Evolutionary conservation across 2,113 vertebrate genomes (phyloP), one percentile per base, ranked within the genome.

Genomic region (Vireo altiloquus): DNA sequence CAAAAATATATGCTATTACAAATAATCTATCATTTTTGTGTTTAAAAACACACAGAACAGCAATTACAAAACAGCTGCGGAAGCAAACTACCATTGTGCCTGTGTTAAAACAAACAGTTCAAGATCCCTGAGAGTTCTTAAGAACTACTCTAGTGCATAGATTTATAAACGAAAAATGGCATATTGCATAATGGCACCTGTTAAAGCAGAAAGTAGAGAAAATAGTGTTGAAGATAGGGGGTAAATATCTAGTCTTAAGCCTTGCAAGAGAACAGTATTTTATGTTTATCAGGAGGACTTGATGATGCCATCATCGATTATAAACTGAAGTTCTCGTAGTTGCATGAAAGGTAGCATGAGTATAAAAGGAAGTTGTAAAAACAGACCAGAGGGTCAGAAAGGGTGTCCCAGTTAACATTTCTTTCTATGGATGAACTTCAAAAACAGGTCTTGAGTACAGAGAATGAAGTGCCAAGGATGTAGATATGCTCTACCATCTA

Each of bases 221-320:
- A 71, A 85, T 0, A 37, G 19, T 30, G 71, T 39, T 80, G 13
- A 75, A 50, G 23, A 86, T 3, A 59, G 4, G 13, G 7, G 10
- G 68, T 68, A 31, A 79, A 88, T 63, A 68, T 28, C 19, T 35
- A 49, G 13, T 22, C 44, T 72, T 76, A 76, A 68, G 25, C 31
- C 35, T 82, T 79, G 23, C 15, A 72, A 5, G 3, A 81, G 31
- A 47, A 42, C 33, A 71, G 54, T 24, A 57, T 57, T 89, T 72
- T 27, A 40, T 9, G 19, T 50, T 52, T 24, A 70, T 74, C 53
- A 85, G 53, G 65, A 91, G 33, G 70, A 85, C 30, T 30, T 33
- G 15, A 8, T 6, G 7, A 49, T 44, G 49, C 24, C n/a, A 66
- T 49, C 46, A 71, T 23, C 0, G 0, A 11, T 22, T 68, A 54